Percentiles rank a stretch among this genome's conserved stretches.
phyloP scores from a whole-genome alignment of 2,797 vertebrate genomes.

The Platalea minor region DNA sequence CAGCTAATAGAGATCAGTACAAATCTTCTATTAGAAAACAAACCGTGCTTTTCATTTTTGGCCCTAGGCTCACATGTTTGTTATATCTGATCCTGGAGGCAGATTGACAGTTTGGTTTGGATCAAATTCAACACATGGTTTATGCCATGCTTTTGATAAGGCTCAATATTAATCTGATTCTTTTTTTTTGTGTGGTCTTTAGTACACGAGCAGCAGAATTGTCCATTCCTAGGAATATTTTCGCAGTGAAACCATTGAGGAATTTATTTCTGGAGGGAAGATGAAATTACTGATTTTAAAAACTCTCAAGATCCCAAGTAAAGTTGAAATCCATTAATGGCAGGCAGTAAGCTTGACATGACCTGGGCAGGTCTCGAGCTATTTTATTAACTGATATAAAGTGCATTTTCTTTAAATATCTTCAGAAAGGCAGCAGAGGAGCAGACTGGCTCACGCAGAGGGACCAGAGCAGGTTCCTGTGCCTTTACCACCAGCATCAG shows the following conservation, averaged over 20 bases:
- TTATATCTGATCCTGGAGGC: not conserved
- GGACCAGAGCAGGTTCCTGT: not conserved
- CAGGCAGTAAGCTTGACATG: not conserved
- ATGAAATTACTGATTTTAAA: slow-evolving; percentile 22
- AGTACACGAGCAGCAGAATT: not conserved
- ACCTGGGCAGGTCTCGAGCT: not conserved
- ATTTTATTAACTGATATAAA: not conserved
- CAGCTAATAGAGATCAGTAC: not conserved
- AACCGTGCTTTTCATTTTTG: not conserved
- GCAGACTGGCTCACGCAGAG: not conserved
- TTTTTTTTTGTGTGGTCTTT: not conserved
- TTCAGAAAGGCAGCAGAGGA: not conserved
- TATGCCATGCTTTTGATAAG: slow-evolving; percentile 43
- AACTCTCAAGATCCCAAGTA: not conserved
- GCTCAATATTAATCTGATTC: slow-evolving; percentile 1
- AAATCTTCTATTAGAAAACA: not conserved
- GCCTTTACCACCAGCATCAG: not conserved
- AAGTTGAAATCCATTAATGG: not conserved
- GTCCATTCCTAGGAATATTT: not conserved
- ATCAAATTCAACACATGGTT: slow-evolving; percentile 34
- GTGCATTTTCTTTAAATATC: not conserved
- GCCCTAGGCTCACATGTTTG: not conserved
- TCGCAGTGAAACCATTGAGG: not conserved
- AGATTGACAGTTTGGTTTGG: slow-evolving; percentile 53
- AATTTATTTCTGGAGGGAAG: slow-evolving; percentile 34